Base-by-base conservation (phyloP, 2,113 vertebrate genomes). In the Gallinago jamesoni region DNA sequence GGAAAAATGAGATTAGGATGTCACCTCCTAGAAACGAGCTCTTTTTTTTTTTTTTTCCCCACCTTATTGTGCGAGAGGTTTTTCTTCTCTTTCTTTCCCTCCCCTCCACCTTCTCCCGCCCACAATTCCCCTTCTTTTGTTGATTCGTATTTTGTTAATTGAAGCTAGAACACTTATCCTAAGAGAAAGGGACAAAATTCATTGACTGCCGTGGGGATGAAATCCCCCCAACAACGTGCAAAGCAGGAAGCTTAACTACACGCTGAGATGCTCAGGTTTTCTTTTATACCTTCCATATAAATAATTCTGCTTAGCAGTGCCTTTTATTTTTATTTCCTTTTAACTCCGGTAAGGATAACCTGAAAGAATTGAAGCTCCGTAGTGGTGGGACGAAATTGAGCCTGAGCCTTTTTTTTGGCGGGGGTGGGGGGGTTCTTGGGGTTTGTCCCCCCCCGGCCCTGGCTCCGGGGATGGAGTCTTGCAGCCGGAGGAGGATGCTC, bases 1-100 rank as follows among this genome's bases (percentile, higher is more conserved):
- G 80, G 89, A 77, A 67, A 95, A 94, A 86, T 20, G 20, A 73
- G 69, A 74, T 91, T 67, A 60, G 94, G 84, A 47, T 94, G 56
- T 76, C 84, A 72, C 48, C 43, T 78, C 69, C 0, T 2, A 84
- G 90, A 87, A 93, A 80, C 0, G 7, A 89, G 43, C n/a, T 63
- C 60, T 12, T 35, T 64, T 39, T 39, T 39, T 39, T 39, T 39
- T 39, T 0, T 57, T 0, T 2, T 3, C 11, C 69, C 1, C 19
- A 18, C 52, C 13, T 89, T 33, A 67, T 75, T 86, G 80, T 90
- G 28, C 0, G 0, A 79, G 52, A 52, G 37, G 25, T 87, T 91
- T 93, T 92, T 86, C 25, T 76, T 77, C 43, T 59, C 55, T 43
- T 28, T 11, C 17, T 28, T 53, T 28, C 17, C 19, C 43, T 10